Evolutionary conservation across 92 coral and sea anemone species (phyloP).

Genomic region (Siderastrea siderea): DNA sequence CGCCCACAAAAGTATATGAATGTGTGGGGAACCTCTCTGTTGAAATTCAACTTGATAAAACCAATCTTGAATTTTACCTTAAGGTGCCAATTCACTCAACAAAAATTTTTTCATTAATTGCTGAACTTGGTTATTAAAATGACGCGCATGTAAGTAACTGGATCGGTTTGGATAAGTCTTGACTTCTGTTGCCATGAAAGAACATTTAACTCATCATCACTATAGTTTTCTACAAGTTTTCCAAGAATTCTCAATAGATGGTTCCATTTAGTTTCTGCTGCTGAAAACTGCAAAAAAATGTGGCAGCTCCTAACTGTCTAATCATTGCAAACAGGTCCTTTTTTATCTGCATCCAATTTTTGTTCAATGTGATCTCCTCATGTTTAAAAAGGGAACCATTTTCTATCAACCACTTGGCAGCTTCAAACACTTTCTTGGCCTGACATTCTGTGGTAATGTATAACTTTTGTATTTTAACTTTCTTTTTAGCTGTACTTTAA

Average conservation of each 20-base stretch:
- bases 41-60: conserved; percentile 68
- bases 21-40: conserved; percentile 73
- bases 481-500: conserved; percentile 55
- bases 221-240: conserved; percentile 14
- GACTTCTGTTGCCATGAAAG: conserved; percentile 40
- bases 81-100: neutral
- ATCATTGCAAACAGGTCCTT: conserved; percentile 78
- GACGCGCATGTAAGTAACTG: conserved; percentile 75
- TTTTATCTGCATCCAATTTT: conserved; percentile 57
- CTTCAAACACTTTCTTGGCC: conserved; percentile 58
- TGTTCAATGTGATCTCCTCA: conserved; percentile 51
- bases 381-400: conserved; percentile 73
- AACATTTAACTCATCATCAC: conserved; percentile 6
- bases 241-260: conserved; percentile 65
- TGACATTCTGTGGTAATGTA: conserved; percentile 49
- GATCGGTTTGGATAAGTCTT: conserved; percentile 63
- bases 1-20: conserved; percentile 27
- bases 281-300: conserved; percentile 70
- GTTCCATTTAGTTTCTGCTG: conserved; percentile 63
- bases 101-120: conserved; percentile 46
- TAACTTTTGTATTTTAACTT: conserved; percentile 68
- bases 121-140: conserved; percentile 61
- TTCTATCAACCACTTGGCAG: conserved; percentile 52
- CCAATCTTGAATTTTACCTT: conserved; percentile 31
- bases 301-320: conserved; percentile 70